These are phyloP conservation scores for Dynastes hyllus DNA, from an alignment of 2,888 invertebrate genomes.

Conservation along the genomic window DNA sequence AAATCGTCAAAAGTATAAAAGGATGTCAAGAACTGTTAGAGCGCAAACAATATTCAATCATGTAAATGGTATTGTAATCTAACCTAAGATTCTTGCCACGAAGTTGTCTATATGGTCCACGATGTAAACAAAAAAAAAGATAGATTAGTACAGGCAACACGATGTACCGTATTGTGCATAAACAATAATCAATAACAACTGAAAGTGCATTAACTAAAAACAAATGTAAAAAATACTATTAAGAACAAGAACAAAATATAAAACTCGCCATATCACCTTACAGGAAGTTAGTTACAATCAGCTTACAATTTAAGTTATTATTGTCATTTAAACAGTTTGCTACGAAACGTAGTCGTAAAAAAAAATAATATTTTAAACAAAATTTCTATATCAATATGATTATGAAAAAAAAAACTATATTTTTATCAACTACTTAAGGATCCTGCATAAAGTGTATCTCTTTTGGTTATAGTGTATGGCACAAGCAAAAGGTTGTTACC, in stretches of 20 bases:
- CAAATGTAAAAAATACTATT: slow-evolving; percentile 46
- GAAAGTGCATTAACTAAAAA: slow-evolving; percentile 57
- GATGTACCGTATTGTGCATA: slow-evolving; percentile 54
- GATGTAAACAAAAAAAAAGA: slow-evolving; percentile 71
- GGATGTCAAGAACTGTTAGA: slow-evolving; percentile 35
- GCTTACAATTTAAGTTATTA: not conserved
- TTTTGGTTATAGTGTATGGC: no score
- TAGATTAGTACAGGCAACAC: slow-evolving; percentile 51
- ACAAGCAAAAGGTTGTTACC: no score
- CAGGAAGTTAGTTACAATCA: slow-evolving; percentile 29
- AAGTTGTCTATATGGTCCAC: slow-evolving; percentile 78
- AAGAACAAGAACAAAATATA: slow-evolving; percentile 13
- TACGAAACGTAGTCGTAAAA: not conserved
- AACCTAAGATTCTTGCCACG: slow-evolving; percentile 88
- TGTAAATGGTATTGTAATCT: slow-evolving; percentile 65
- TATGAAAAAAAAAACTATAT: no score
- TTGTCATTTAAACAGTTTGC: not conserved
- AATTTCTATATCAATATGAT: not conserved
- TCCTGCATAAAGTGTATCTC: no score
- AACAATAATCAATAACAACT: slow-evolving; percentile 53
- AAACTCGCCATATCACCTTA: slow-evolving; percentile 25
- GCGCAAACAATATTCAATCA: slow-evolving; percentile 43
- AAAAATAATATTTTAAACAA: not conserved
- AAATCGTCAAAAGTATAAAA: slow-evolving; percentile 23
- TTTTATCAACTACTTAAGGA: no score